These are phyloP conservation scores for Patiria pectinifera DNA, from an alignment of 53 echinoderm and acorn worm genomes.

Conservation along the genomic window DNA sequence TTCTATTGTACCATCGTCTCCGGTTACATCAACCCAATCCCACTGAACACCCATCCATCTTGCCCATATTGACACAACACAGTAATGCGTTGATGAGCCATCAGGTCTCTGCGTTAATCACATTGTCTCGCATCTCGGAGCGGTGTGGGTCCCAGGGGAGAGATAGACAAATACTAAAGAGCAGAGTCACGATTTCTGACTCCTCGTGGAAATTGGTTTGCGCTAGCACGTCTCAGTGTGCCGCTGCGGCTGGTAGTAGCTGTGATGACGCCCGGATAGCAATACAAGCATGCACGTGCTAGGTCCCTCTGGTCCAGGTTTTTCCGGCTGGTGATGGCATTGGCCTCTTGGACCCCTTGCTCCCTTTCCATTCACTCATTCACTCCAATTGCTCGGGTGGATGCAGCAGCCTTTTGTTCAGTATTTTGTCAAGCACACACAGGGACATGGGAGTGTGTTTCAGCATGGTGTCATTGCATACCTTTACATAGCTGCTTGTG, in stretches of 20 bases:
- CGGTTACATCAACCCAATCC: conserved; percentile 22
- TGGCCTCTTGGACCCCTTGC: conserved; percentile 1
- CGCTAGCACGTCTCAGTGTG: conserved; percentile 28
- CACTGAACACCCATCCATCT: conserved; percentile 20
- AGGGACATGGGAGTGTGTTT: not conserved
- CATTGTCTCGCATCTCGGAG: conserved; percentile 34
- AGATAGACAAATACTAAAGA: conserved; percentile 20
- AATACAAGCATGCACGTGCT: conserved; percentile 22
- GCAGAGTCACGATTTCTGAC: conserved; percentile 49
- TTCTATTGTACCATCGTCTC: conserved; percentile 9
- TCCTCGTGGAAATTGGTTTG: conserved; percentile 53
- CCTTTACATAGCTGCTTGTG: conserved; percentile 41
- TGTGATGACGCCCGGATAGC: not conserved
- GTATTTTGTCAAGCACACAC: not conserved
- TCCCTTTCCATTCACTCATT: conserved; percentile 35
- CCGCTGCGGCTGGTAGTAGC: not conserved
- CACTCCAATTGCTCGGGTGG: not conserved
- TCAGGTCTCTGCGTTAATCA: conserved; percentile 43
- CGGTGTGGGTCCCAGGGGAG: conserved; percentile 30
- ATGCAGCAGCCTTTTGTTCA: conserved; percentile 34
- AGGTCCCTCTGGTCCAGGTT: conserved; percentile 42
- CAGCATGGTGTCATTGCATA: conserved; percentile 10
- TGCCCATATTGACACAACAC: conserved; percentile 56
- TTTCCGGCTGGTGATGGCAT: conserved; percentile 58
- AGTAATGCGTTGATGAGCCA: conserved; percentile 45